These are phyloP conservation scores for Falcunculus frontatus DNA, from an alignment of 2,113 vertebrate species.

Conservation along the genomic window DNA sequence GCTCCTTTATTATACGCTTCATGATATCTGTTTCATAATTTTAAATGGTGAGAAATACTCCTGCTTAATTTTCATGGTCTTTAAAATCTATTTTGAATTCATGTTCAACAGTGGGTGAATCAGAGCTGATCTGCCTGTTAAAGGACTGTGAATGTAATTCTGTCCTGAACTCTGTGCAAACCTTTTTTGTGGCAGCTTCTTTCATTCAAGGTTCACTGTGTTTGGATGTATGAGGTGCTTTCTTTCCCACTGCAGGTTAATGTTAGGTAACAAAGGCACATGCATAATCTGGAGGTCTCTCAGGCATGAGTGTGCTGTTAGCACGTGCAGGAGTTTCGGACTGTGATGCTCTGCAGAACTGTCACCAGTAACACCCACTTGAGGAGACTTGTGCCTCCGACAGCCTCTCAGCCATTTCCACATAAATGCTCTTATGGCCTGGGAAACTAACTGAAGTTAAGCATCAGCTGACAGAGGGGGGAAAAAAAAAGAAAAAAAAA, in stretches of 20 bases:
- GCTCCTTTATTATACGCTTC: background rate
- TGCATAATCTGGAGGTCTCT: background rate
- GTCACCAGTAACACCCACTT: background rate
- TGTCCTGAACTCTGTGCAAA: background rate
- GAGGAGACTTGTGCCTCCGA: background rate
- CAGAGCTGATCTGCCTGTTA: background rate
- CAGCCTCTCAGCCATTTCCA: background rate
- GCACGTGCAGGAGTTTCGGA: background rate
- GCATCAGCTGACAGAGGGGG: background rate
- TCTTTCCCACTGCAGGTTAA: background rate
- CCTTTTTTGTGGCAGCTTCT: background rate
- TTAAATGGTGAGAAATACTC: background rate
- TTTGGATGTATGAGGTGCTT: background rate
- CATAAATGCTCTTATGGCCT: background rate
- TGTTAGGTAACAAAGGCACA: background rate
- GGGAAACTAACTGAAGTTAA: background rate
- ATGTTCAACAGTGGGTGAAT: background rate
- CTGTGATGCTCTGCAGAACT: background rate
- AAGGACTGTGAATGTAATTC: background rate
- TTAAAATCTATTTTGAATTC: background rate
- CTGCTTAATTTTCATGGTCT: background rate
- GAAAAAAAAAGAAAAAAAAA: background rate
- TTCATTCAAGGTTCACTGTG: background rate
- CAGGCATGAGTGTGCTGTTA: background rate
- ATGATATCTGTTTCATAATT: background rate